These are phyloP conservation scores for Xiphophorus couchianus DNA, from an alignment of 2,113 vertebrate species.

Conservation along the genomic window DNA sequence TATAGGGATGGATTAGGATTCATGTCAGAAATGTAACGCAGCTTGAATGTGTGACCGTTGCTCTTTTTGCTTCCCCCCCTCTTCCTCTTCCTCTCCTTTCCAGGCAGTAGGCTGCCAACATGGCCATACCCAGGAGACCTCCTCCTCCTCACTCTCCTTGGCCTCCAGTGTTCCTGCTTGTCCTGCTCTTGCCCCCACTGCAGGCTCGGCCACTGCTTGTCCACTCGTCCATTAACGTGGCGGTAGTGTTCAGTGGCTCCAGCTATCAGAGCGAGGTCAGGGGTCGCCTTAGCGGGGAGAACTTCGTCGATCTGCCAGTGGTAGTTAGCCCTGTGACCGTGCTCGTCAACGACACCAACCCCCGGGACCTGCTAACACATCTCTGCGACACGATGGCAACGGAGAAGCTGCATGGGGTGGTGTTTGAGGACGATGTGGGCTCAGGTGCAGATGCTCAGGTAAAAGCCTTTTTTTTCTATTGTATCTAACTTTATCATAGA, in stretches of 20 bases:
- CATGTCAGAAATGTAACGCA: slow-evolving; percentile 58
- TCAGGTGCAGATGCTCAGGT: slow-evolving; percentile 89
- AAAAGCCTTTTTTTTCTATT: neutral
- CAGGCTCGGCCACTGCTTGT: slow-evolving; percentile 76
- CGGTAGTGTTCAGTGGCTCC: slow-evolving; percentile 91
- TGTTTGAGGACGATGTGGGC: slow-evolving; percentile 95
- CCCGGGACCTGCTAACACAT: slow-evolving; percentile 91
- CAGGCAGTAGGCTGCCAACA: slow-evolving; percentile 79
- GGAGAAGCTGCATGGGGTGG: slow-evolving; percentile 88
- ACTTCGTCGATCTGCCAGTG: slow-evolving; percentile 92
- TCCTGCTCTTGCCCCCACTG: slow-evolving; percentile 65
- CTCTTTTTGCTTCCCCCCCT: slow-evolving; percentile 24
- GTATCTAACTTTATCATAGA: too few relatives aligned
- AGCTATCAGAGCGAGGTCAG: slow-evolving; percentile 86
- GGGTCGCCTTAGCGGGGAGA: slow-evolving; percentile 88
- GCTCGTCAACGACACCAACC: slow-evolving; percentile 93
- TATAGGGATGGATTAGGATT: slow-evolving; percentile 50
- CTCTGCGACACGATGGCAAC: slow-evolving; percentile 89
- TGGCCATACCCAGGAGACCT: slow-evolving; percentile 70
- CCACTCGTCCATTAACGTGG: slow-evolving; percentile 79
- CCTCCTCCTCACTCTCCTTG: slow-evolving; percentile 56
- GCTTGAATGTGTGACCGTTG: slow-evolving; percentile 38
- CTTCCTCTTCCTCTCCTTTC: slow-evolving; percentile 9
- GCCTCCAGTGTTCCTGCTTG: slow-evolving; percentile 63
- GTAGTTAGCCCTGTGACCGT: slow-evolving; percentile 92